Conservation (phyloP, 2,113 vertebrate genomes). For the Guaruba guarouba region DNA sequence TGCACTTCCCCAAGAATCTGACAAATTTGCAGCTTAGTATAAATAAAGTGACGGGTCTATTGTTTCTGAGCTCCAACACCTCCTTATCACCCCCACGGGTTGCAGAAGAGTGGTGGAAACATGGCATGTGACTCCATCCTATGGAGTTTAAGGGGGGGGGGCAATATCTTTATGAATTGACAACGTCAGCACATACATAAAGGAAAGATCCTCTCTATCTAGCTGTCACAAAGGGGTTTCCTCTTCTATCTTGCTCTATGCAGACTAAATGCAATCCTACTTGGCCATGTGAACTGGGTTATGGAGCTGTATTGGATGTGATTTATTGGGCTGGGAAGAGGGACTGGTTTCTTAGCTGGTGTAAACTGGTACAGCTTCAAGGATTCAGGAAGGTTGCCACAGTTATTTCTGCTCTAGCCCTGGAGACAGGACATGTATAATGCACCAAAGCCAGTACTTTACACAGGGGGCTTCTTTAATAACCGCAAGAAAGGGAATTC, state of each 20-base stretch:
- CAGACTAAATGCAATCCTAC: background rate
- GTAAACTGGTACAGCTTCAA: background rate
- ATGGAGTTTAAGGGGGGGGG: background rate
- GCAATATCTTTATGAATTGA: background rate
- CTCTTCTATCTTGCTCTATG: background rate
- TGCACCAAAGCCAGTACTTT: background rate
- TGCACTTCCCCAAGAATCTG: constrained; percentile 71
- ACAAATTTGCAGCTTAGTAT: constrained; percentile 67
- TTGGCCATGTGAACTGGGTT: fast-evolving
- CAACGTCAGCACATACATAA: background rate
- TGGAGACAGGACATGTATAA: background rate
- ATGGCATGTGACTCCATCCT: constrained; percentile 71
- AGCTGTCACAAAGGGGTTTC: background rate
- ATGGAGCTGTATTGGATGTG: background rate
- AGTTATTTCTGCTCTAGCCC: background rate
- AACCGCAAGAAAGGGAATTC: background rate
- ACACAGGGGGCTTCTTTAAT: background rate
- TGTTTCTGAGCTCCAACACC: constrained; percentile 85
- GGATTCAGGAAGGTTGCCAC: background rate
- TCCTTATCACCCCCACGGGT: constrained; percentile 81
- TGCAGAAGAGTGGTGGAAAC: constrained; percentile 66
- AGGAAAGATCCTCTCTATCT: background rate
- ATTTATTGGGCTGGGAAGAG: background rate
- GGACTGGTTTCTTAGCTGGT: background rate
- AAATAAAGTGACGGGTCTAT: constrained; percentile 74